These are phyloP conservation scores for Pandemis cinnamomeana DNA, from an alignment of 2,888 invertebrate genomes.

Conservation along the genomic window DNA sequence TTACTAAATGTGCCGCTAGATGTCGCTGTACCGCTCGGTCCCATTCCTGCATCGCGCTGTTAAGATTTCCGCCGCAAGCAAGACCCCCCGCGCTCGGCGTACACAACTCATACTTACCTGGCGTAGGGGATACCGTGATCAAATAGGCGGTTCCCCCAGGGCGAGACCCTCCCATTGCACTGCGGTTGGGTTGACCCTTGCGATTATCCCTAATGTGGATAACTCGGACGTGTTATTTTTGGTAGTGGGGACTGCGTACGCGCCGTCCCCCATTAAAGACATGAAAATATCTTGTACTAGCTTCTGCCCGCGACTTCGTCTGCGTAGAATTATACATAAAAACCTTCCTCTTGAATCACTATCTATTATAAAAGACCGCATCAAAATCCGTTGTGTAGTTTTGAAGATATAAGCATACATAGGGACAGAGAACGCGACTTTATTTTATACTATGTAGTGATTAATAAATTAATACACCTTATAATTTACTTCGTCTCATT, in stretches of 20 bases:
- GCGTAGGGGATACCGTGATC: constrained; percentile 18
- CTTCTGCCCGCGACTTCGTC: too few species aligned
- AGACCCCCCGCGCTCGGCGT: neutral
- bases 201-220: constrained; percentile 19
- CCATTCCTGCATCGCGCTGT: constrained; percentile 10
- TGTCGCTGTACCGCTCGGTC: constrained; percentile 7
- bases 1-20: neutral
- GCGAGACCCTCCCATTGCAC: constrained; percentile 16
- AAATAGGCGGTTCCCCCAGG: constrained; percentile 16
- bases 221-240: constrained; percentile 16
- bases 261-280: constrained; percentile 2
- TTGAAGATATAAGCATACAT: too few species aligned
- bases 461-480: too few species aligned
- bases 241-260: constrained; percentile 18
- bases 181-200: constrained; percentile 17
- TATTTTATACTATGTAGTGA: too few species aligned
- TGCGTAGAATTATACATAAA: too few species aligned
- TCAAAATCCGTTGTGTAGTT: too few species aligned
- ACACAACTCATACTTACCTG: neutral
- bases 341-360: too few species aligned
- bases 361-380: too few species aligned
- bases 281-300: too few species aligned
- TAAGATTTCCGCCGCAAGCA: neutral
- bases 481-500: too few species aligned
- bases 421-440: too few species aligned